Evolutionary conservation across 2,888 invertebrate species (phyloP).

Genomic region (Lordiphosa andalusiaca): DNA sequence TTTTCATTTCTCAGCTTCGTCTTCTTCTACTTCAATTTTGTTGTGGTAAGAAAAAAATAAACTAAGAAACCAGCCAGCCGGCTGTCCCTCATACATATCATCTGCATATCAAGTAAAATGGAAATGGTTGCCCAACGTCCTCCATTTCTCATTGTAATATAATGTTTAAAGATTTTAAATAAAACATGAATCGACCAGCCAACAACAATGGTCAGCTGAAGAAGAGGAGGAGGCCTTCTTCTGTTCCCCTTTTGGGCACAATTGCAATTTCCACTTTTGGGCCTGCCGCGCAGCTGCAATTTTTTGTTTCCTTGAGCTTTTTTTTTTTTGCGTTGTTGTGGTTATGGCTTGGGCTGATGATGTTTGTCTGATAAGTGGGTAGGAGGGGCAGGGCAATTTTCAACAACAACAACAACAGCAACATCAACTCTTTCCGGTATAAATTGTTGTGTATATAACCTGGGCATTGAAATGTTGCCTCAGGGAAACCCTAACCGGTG

Average conservation of each 20-base stretch:
- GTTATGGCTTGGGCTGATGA: constrained; percentile 25
- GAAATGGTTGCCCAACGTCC: constrained; percentile 26
- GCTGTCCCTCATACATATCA: constrained; percentile 32
- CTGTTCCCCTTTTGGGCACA: constrained; percentile 47
- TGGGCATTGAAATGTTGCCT: no score
- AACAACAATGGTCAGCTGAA: constrained; percentile 34
- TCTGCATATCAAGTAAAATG: constrained; percentile 46
- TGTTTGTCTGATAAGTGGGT: constrained; percentile 38
- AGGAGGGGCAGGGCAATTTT: constrained; percentile 36
- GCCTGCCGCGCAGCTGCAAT: constrained; percentile 36
- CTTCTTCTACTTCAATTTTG: constrained; percentile 13
- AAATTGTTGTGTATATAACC: constrained; percentile 8
- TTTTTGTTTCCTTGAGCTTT: constrained; percentile 21
- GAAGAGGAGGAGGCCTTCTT: constrained; percentile 10
- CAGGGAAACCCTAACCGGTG: no score
- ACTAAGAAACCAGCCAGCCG: constrained; percentile 15
- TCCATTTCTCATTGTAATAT: constrained; percentile 52
- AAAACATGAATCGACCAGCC: constrained; percentile 50
- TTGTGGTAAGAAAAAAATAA: no score
- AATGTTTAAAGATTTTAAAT: constrained; percentile 56
- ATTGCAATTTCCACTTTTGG: constrained; percentile 58
- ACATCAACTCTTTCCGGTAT: constrained; percentile 22
- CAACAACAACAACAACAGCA: constrained; percentile 30
- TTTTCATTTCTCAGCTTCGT: constrained; percentile 24
- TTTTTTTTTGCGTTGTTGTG: constrained; percentile 23